Evolutionary conservation across 2,113 vertebrate genomes (phyloP).

Genomic region (Oxyruncus cristatus): DNA sequence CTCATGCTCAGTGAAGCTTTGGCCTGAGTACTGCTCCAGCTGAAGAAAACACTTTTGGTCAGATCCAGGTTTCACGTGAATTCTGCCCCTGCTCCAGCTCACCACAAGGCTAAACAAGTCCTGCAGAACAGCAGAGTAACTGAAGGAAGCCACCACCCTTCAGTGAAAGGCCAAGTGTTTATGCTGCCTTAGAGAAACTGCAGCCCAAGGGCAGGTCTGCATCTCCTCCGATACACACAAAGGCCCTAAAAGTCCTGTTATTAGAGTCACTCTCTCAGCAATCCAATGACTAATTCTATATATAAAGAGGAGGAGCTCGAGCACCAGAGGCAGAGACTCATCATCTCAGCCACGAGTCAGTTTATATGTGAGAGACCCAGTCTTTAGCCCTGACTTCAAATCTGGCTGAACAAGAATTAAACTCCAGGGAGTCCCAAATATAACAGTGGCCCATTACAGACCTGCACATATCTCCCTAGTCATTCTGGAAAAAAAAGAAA

Average conservation of each 20-base stretch:
- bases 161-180: background rate
- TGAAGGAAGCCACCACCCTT: background rate
- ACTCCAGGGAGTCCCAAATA: background rate
- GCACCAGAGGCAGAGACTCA: background rate
- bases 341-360: background rate
- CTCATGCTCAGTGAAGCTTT: background rate
- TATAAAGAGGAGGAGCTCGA: background rate
- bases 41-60: background rate
- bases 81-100: background rate
- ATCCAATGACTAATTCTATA: background rate
- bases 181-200: background rate
- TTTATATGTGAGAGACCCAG: background rate
- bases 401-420: background rate
- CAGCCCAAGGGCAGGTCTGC: background rate
- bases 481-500: background rate
- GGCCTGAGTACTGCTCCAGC: background rate
- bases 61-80: background rate
- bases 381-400: background rate
- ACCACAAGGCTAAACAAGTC: background rate
- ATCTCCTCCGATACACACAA: background rate
- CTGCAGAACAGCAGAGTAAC: background rate
- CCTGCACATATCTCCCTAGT: background rate
- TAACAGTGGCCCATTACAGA: background rate
- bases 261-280: background rate
- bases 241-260: background rate